A percentile compares a stretch with the other conserved stretches of the same genome.
Conservation (phyloP, 1,140 invertebrate genomes). For the Ridgeia piscesae region DNA sequence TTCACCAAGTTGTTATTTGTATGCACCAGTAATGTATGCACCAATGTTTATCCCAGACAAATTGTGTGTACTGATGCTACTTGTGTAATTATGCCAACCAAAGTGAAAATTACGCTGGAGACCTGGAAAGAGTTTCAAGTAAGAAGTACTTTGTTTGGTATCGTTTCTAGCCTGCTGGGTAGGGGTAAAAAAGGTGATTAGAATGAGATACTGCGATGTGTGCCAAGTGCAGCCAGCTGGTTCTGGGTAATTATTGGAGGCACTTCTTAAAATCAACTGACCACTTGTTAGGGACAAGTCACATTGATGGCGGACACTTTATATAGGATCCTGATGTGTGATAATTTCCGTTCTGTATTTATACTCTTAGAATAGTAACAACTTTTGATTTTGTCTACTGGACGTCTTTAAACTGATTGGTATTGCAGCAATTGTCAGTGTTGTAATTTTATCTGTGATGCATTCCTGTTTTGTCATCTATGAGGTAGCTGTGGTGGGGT, state of each 20-base stretch:
- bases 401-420: not conserved
- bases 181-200: not conserved
- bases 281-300: not conserved
- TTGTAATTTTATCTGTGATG: not conserved
- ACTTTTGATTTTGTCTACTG: not conserved
- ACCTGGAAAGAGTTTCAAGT: no score
- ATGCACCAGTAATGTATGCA: not conserved
- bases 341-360: not conserved
- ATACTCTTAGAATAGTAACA: not conserved
- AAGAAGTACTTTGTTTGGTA: not conserved
- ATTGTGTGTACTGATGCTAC: no score
- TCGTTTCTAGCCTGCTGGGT: not conserved
- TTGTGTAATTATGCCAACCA: no score
- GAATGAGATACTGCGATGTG: not conserved
- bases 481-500: not conserved
- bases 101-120: no score
- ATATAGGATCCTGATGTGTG: not conserved
- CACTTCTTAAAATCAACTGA: no score
- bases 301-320: not conserved
- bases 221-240: not conserved
- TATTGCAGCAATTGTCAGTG: not conserved
- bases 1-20: not conserved
- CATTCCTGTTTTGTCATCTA: not conserved
- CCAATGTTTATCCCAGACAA: not conserved
- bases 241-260: not conserved